A percentile compares a stretch with the other conserved stretches of the same genome.
phyloP scores from a whole-genome alignment of 2,797 vertebrate species.

The Arctocebus calabarensis region DNA sequence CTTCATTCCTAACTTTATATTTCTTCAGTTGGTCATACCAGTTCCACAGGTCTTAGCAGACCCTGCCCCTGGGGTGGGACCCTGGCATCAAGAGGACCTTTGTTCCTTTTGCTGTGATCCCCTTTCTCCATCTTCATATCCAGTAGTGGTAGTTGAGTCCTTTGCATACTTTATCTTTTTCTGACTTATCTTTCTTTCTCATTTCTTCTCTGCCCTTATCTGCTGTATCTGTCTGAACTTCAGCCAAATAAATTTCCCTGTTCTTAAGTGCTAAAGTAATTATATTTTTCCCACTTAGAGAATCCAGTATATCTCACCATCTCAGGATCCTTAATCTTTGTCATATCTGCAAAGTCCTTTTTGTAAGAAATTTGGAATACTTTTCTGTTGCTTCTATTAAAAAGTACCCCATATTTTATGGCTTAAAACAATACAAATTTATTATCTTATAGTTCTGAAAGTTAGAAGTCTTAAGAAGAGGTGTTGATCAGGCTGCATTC shows the following conservation, averaged over 20 bases:
- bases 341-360: not conserved
- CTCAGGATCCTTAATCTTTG: not conserved
- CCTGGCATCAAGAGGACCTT: no score
- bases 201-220: not conserved
- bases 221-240: not conserved
- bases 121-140: not conserved
- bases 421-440: not conserved
- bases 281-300: not conserved
- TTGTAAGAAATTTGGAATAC: not conserved
- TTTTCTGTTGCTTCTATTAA: not conserved
- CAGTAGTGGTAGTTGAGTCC: not conserved
- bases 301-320: not conserved
- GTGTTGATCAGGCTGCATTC: no score
- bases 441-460: not conserved
- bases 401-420: not conserved
- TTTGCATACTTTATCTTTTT: not conserved
- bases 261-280: not conserved
- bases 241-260: not conserved
- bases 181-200: not conserved
- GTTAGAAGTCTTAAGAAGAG: not conserved
- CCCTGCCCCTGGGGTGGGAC: no score
- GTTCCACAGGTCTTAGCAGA: no score
- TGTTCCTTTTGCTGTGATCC: not conserved
- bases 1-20: no score
- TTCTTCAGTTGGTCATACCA: no score